Conservation (phyloP, 2,797 vertebrate species). For the Leucoraja ocellata region DNA sequence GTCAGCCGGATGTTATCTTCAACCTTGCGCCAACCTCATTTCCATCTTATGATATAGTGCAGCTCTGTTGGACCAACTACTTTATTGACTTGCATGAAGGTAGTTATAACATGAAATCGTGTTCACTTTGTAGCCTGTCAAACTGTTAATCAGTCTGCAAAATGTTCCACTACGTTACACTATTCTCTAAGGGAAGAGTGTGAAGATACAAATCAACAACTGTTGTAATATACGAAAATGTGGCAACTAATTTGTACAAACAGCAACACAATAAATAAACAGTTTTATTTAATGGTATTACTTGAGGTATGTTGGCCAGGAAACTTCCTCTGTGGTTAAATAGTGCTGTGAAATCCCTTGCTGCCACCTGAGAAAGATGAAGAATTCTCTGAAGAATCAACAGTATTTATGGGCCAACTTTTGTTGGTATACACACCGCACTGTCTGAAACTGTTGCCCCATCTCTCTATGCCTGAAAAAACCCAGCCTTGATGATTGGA, state of each 20-base stretch:
- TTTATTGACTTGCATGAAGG: not conserved
- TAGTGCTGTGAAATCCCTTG: not conserved
- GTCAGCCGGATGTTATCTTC: no score
- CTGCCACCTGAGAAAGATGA: not conserved
- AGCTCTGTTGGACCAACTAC: not conserved
- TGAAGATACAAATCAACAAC: not conserved
- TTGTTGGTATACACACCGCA: not conserved
- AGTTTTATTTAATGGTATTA: not conserved
- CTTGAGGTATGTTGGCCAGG: not conserved
- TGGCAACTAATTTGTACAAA: not conserved
- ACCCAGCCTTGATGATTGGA: no score
- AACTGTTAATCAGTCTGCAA: slow-evolving; percentile 17
- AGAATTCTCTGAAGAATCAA: not conserved
- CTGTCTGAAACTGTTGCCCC: no score
- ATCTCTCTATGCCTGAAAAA: no score
- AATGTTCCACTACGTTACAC: not conserved
- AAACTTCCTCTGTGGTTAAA: not conserved
- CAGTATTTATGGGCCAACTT: not conserved
- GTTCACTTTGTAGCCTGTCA: not conserved
- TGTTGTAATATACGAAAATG: not conserved
- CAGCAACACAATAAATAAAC: not conserved
- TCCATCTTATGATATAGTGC: no score
- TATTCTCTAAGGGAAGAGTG: not conserved
- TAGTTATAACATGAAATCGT: not conserved
- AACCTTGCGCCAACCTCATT: no score